A percentile compares a stretch with the other conserved stretches of the same genome.
phyloP scores from a whole-genome alignment of 2,113 vertebrate species.

The Loxodonta africana region DNA sequence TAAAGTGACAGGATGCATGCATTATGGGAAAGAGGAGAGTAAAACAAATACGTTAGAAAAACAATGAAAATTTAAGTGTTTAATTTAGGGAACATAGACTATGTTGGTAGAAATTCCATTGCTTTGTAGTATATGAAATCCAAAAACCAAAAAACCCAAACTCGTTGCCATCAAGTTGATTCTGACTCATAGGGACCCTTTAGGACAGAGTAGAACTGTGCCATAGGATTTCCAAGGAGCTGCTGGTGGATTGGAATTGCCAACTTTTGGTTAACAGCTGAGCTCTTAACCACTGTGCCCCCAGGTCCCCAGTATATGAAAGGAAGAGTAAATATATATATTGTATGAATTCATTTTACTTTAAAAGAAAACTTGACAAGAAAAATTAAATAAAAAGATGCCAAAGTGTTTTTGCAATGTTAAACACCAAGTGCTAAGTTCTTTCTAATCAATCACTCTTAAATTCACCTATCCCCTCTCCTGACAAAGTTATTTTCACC shows the following conservation, averaged over 20 bases:
- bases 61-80: constrained; percentile 43
- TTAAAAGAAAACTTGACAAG: constrained; percentile 23
- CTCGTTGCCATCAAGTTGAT: too few relatives aligned
- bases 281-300: too few relatives aligned
- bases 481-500: constrained; percentile 52
- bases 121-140: background rate
- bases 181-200: background rate
- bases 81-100: constrained; percentile 6
- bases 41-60: constrained; percentile 47
- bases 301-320: background rate
- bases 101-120: constrained; percentile 16
- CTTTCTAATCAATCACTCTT: constrained; percentile 43
- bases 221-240: too few relatives aligned
- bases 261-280: too few relatives aligned
- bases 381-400: constrained; percentile 5
- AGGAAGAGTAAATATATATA: constrained; percentile 20
- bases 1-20: constrained; percentile 22
- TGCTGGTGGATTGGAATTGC: too few relatives aligned
- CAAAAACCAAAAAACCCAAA: background rate
- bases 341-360: background rate
- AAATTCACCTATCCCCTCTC: background rate
- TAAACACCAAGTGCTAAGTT: background rate
- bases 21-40: background rate
- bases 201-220: too few relatives aligned
- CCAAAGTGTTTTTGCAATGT: background rate